Evolutionary conservation across 2,797 vertebrate species (phyloP), one percentile per base, ranked within the genome.

Genomic region (Oreonectes daqikongensis): DNA sequence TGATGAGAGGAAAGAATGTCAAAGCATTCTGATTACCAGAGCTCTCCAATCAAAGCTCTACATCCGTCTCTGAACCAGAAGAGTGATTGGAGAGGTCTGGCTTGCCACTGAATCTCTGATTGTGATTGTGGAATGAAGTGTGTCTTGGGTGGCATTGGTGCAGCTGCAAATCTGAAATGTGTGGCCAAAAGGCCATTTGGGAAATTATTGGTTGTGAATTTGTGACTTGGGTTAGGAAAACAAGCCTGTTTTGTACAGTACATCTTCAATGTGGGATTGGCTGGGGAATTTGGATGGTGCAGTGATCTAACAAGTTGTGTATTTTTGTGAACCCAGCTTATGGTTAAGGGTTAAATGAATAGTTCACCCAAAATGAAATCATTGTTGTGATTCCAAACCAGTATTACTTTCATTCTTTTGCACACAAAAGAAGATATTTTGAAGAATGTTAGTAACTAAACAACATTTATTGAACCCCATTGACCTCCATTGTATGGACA

Each of bases 71-170:
- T 69, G 64, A 63, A 44, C 70, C 57, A 53, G 66, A 69, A 44
- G 20, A 59, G 79, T 84, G 80, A 84, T 83, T 83, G 84, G 74
- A 83, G 64, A 74, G 82, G 50, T 44, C 30, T 52, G 50, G 30
- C 22, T 77, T 81, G 68, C 65, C 70, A 72, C 68, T 67, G 55
- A 74, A 44, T n/a, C 82, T 81, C 76, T 91, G 89, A 90, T 90
- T 89, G 77, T 85, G 84, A 87, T 87, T 87, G 83, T 80, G 57
- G 48, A 46, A 71, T 69, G 76, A 85, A 77, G 63, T 69, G 59
- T 42, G 74, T 59, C 53, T 63, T 70, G 68, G 59, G 79, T 75
- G 42, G 57, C 42, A 57, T 42, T 42, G 69, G 59, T 69, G 69
- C 79, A 71, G 76, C 72, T 81, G 82, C 66, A 69, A 57, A 73